Percentiles rank a stretch among this genome's conserved stretches.
phyloP scores from a whole-genome alignment of 2,113 vertebrate genomes.

The Bostrychus sinensis region DNA sequence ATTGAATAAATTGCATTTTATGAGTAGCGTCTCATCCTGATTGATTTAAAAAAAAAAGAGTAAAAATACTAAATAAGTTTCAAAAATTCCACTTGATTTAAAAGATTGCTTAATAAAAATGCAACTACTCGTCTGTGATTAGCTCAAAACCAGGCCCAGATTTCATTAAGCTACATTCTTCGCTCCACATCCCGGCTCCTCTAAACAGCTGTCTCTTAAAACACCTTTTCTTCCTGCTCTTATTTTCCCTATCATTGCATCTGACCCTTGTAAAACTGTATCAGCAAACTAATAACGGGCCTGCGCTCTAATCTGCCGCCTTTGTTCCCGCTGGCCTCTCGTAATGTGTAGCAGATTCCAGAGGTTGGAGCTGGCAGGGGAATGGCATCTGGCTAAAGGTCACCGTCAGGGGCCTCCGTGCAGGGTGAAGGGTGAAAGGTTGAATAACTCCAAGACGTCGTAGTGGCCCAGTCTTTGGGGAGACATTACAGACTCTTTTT shows the following conservation, averaged over 20 bases:
- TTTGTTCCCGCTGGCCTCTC: conserved; percentile 68
- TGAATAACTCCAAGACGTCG: conserved; percentile 86
- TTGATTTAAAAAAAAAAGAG: no score
- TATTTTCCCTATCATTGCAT: conserved; percentile 71
- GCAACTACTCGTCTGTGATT: no score
- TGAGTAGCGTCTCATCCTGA: no score
- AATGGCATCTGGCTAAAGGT: conserved; percentile 84
- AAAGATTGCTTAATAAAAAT: no score
- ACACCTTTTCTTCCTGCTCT: conserved; percentile 41
- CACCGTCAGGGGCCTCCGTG: conserved; percentile 74
- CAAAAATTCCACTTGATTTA: no score
- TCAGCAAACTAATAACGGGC: conserved; percentile 74
- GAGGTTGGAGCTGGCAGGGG: conserved; percentile 76
- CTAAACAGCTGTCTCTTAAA: conserved; percentile 15
- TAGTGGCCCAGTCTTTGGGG: conserved; percentile 75
- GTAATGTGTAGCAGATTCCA: conserved; percentile 85
- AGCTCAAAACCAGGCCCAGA: no score
- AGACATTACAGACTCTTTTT: conserved; percentile 60
- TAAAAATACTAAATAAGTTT: no score
- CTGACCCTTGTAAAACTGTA: conserved; percentile 77
- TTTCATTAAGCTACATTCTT: neutral
- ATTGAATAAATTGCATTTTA: no score
- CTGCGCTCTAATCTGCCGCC: conserved; percentile 66
- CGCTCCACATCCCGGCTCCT: neutral
- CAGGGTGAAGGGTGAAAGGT: conserved; percentile 80